These are phyloP conservation scores for Probosciger aterrimus DNA, from an alignment of 2,113 vertebrate genomes.

Conservation along the genomic window DNA sequence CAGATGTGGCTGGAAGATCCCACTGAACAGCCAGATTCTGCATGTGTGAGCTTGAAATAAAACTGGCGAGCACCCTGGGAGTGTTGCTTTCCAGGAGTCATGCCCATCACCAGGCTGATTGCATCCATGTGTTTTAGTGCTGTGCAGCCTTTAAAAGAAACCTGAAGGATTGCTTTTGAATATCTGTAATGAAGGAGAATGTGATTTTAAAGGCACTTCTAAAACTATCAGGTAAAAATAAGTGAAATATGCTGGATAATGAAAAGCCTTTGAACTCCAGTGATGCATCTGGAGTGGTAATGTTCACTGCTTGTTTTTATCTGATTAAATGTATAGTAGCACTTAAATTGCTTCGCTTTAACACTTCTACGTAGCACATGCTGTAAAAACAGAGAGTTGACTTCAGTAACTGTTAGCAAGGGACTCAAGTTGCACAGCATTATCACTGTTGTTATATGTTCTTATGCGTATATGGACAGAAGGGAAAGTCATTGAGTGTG, in stretches of 20 bases:
- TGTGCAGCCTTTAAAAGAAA: not conserved
- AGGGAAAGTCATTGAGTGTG: not conserved
- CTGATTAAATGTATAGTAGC: slow-evolving; percentile 18
- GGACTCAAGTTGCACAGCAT: not conserved
- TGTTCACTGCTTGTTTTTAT: slow-evolving; percentile 24
- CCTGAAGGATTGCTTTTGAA: slow-evolving; percentile 12
- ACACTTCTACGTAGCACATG: not conserved
- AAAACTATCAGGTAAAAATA: slow-evolving; percentile 25
- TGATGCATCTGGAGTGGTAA: not conserved
- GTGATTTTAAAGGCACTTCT: slow-evolving; percentile 14
- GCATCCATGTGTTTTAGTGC: not conserved
- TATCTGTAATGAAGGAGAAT: not conserved
- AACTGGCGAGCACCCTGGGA: not conserved
- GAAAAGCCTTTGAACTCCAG: slow-evolving; percentile 37
- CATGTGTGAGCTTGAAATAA: not conserved
- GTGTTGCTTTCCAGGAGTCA: not conserved
- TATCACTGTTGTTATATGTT: not conserved
- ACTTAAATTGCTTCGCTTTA: slow-evolving; percentile 31
- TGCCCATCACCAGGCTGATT: not conserved
- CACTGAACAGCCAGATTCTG: not conserved
- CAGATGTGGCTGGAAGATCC: not conserved
- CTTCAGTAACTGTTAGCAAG: not conserved
- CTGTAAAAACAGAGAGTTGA: not conserved
- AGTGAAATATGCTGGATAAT: slow-evolving; percentile 16
- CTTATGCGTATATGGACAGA: not conserved